Conservation (phyloP, 2,888 invertebrate genomes). For the Heliconius hortense region DNA sequence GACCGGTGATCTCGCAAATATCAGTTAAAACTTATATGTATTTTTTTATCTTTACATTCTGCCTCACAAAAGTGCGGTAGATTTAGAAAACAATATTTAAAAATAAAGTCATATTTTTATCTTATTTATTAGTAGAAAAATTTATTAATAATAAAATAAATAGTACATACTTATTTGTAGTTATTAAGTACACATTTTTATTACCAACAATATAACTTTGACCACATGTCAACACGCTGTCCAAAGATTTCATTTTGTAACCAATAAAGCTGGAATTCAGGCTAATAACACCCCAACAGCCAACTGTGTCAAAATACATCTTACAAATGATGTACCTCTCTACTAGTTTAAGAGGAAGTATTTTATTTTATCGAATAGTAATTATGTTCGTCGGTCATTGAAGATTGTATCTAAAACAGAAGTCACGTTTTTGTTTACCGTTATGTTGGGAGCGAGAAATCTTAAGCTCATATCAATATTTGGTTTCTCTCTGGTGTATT, state of each 20-base stretch:
- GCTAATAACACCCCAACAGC: background rate
- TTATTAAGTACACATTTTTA: no score
- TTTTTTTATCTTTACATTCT: background rate
- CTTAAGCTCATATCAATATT: conserved; percentile 20
- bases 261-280: conserved; percentile 16
- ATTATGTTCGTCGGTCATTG: conserved; percentile 33
- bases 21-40: background rate
- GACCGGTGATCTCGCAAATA: conserved; percentile 22
- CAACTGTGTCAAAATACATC: conserved; percentile 19
- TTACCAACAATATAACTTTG: background rate
- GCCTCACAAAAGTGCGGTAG: background rate
- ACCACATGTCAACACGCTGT: background rate
- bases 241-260: conserved; percentile 10
- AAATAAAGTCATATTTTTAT: no score
- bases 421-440: conserved; percentile 48
- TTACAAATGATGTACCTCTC: background rate
- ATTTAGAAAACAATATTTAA: no score
- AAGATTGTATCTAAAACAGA: conserved; percentile 47
- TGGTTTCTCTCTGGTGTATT: conserved; percentile 5
- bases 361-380: conserved; percentile 33
- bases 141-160: no score
- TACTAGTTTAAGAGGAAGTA: conserved; percentile 15
- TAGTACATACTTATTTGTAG: no score
- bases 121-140: no score
- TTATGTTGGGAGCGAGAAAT: conserved; percentile 42